Evolutionary conservation across 2,797 vertebrate species (phyloP), one percentile per base, ranked within the genome.

Genomic region (Parotocinclus haroldoi): DNA sequence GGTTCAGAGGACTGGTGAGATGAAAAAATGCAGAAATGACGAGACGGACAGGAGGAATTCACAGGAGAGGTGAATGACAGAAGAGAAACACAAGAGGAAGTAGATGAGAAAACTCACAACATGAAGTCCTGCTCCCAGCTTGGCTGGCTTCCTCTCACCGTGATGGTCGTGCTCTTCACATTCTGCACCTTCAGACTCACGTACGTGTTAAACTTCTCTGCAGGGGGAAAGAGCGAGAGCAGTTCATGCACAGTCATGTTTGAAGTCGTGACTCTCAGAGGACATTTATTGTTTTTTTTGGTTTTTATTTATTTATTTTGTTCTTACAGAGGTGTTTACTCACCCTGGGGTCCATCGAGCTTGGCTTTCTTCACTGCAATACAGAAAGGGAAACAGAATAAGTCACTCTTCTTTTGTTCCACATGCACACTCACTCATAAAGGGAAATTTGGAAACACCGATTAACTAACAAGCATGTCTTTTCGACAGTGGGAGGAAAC

Each of bases 121-220:
- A 99, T 99, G 88, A 99, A 99, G 84, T 99, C 96, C 78, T 99
- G 96, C 81, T 99, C 96, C 96, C 96, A 99, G 86, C 94, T 93
- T 63, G 96, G 96, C 87, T 94, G 83, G 88, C 90, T 93, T 77
- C 96, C 96, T 49, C 96, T 88, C 70, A 99, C 96, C 0, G 95
- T 91, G 0, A 99, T 96, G 48, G 96, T 99, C 10, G 96, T 99
- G 84, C 96, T 98, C 89, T 99, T 99, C 78, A 99, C 96, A 95
- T 99, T 99, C 86, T 99, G 96, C 44, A 98, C 96, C 81, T 99
- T 99, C 76, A 99, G 88, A n/a, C 94, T 96, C 86, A 98, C 96
- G 13, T 99, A 99, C 0, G 96, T 95, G 88, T 99, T 98, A 85
- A 98, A 98, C 79, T 98, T 98, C 78, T 99, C 96, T 99, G 89